A percentile compares a stretch with the other conserved stretches of the same genome.
phyloP scores from a whole-genome alignment of 1,140 invertebrate genomes.

The Ips typographus region DNA sequence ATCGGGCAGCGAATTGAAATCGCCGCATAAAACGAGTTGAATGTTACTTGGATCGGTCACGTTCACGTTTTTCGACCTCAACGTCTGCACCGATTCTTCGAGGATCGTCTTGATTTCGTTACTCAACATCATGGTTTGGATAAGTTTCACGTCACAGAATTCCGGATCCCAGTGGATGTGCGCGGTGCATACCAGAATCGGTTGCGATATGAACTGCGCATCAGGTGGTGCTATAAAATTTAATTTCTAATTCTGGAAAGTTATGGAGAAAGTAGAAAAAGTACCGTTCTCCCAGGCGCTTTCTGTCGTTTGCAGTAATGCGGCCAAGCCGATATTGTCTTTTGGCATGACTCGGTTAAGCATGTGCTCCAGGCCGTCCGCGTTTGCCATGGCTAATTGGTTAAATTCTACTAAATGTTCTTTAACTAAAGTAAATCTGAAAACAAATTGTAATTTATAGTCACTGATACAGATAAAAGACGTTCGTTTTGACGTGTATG shows the following conservation, averaged over 20 bases:
- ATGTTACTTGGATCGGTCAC: slow-evolving; percentile 74
- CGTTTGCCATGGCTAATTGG: slow-evolving; percentile 97
- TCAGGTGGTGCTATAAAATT: slow-evolving; percentile 62
- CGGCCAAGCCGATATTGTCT: slow-evolving; percentile 97
- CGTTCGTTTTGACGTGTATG: too few relatives aligned
- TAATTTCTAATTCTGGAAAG: not conserved
- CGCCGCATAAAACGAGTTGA: slow-evolving; percentile 94
- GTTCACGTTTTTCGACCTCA: slow-evolving; percentile 52
- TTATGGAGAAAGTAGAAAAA: slow-evolving; percentile 40
- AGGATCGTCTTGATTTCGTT: slow-evolving; percentile 85
- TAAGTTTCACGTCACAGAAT: slow-evolving; percentile 99
- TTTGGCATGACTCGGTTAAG: slow-evolving; percentile 99
- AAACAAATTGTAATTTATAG: slow-evolving; percentile 36
- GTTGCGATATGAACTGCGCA: slow-evolving; percentile 74
- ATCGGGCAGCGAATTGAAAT: slow-evolving; percentile 98
- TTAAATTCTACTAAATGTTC: slow-evolving; percentile 98
- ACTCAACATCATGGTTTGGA: slow-evolving; percentile 99
- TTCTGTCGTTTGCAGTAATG: slow-evolving; percentile 90
- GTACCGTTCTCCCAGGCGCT: slow-evolving; percentile 88
- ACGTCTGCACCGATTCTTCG: slow-evolving; percentile 71
- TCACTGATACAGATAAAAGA: not conserved
- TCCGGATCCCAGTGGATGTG: slow-evolving; percentile 99
- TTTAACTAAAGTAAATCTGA: slow-evolving; percentile 90
- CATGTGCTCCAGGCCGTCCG: slow-evolving; percentile 98
- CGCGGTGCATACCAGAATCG: slow-evolving; percentile 93